Base-by-base conservation (phyloP, 2,797 vertebrate species). In the Anguilla obscura region DNA sequence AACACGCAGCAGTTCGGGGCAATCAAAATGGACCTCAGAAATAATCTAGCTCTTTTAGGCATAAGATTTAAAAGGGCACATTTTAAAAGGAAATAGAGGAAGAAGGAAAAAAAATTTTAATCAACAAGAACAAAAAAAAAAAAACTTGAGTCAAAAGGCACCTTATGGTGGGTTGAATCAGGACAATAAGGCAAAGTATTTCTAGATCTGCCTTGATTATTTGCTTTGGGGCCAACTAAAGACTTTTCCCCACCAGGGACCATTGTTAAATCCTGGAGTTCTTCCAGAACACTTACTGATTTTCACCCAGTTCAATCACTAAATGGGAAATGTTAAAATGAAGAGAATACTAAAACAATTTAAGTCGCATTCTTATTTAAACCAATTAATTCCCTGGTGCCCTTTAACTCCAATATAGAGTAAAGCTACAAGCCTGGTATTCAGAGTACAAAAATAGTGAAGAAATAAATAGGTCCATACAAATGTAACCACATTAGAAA, bases 71-170 rank as follows among this genome's bases (percentile, higher is more conserved):
- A 33, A 4, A 24, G 40, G 63, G 63, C 63, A 66, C 63, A 9
- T 16, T 36, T 76, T 40, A 1, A 36, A 76, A 76, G 3, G 3
- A 33, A 69, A 69, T 18, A 16, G 18, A 60, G 18, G n/a, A 10
- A 69, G 8, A 8, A 69, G 10, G 24, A 30, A 69, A 30, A 27
- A 54, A 56, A 56, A 9, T 1, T 14, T 9, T 63, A 21, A 63
- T 18, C 4, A 63, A 79, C 14, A 33, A 45, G 27, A 76, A 18
- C 12, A 18, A 16, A 40, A 76, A 18, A 40, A 76, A 18, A 48
- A 1, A 45, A 80, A 40, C 21, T 40, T 82, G 74, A 79, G 79
- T 82, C 79, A 82, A 82, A 82, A 82, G 79, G 79, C 79, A 82
- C 79, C 79, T 9, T 82, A 10, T 50, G 45, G 4, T 7, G 40